phyloP scores from a whole-genome alignment of 2,113 vertebrate species.

The Brachyhypopomus gauderio region DNA sequence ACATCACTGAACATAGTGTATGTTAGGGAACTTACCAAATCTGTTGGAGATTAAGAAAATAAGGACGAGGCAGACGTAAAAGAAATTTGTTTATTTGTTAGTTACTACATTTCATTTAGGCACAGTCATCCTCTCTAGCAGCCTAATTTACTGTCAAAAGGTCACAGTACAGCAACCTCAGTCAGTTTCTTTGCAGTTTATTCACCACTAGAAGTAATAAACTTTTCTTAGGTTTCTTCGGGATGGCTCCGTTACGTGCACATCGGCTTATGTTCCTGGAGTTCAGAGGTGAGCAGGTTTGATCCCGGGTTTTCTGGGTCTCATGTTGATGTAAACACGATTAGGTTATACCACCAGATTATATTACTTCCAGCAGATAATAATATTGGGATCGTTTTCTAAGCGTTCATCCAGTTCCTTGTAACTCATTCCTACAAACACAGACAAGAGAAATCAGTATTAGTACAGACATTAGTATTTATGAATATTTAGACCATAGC shows the following conservation, averaged over 20 bases:
- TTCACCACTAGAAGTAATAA: too few relatives aligned
- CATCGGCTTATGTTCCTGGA: not conserved
- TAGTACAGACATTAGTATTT: not conserved
- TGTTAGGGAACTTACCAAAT: too few relatives aligned
- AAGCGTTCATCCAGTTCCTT: constrained; percentile 93
- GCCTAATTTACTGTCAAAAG: not conserved
- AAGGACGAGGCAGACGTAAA: not conserved
- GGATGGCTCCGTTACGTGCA: not conserved
- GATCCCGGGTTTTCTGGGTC: not conserved
- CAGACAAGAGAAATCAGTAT: not conserved
- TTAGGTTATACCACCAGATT: not conserved
- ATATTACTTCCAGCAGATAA: constrained; percentile 86
- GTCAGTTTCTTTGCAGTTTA: not conserved
- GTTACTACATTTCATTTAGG: not conserved
- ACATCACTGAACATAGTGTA: too few relatives aligned
- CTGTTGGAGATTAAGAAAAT: not conserved
- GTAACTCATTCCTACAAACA: constrained; percentile 89
- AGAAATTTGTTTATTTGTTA: not conserved
- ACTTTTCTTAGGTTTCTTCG: not conserved
- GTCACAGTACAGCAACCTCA: not conserved
- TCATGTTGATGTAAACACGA: not conserved
- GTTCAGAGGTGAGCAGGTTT: not conserved
- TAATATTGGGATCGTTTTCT: constrained; percentile 96
- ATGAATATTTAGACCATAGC: not conserved
- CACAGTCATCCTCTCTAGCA: not conserved